Evolutionary conservation across 1,140 invertebrate genomes (phyloP).

Genomic region (Aphis craccivora): DNA sequence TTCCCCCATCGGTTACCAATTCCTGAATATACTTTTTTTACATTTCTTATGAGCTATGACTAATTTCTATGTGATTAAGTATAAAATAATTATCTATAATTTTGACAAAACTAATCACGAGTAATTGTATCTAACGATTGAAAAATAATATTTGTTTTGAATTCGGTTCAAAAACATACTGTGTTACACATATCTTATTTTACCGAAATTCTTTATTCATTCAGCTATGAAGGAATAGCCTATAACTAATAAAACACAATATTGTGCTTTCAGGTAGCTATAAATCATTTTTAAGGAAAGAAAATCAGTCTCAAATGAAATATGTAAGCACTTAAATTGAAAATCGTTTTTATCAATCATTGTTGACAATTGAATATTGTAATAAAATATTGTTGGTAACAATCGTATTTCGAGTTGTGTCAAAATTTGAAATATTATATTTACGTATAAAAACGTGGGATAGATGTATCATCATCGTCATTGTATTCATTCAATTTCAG

Average conservation of each 20-base stretch:
- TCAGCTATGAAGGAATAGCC: not conserved
- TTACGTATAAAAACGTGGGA: not conserved
- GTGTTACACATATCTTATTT: not conserved
- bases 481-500: not conserved
- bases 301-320: conserved; percentile 44
- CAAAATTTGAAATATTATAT: conserved; percentile 50
- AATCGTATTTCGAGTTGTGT: conserved; percentile 25
- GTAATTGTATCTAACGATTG: no score
- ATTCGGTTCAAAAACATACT: not conserved
- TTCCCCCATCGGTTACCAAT: no score
- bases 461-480: conserved; percentile 2
- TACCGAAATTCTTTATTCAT: not conserved
- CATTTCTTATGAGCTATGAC: no score
- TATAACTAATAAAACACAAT: conserved; percentile 2
- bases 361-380: conserved; percentile 52
- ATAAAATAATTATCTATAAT: no score
- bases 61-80: no score
- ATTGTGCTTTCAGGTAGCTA: not conserved
- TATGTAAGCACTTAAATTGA: conserved; percentile 51
- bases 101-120: no score
- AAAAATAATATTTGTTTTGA: not conserved
- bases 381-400: conserved; percentile 42
- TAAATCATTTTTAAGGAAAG: not conserved
- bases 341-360: conserved; percentile 30
- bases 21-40: no score